Conservation (phyloP, 2,113 vertebrate species). For the Dicaeum eximium region DNA sequence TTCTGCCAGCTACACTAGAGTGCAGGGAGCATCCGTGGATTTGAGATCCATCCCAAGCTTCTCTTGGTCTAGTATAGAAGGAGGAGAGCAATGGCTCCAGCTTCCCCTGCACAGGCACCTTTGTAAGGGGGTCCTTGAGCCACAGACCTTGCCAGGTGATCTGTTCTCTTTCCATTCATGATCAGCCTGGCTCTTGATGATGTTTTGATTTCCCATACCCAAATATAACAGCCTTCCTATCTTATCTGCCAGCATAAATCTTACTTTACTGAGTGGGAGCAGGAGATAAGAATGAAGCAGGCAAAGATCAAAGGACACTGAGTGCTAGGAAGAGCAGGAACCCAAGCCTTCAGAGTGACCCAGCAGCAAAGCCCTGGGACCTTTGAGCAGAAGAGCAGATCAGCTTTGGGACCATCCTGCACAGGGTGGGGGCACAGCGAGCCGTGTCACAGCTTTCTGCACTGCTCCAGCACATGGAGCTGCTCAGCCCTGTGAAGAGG, state of each 20-base stretch:
- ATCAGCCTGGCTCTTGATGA: background rate
- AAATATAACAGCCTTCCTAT: background rate
- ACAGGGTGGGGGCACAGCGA: rapidly evolving
- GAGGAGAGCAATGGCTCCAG: background rate
- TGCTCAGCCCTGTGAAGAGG: background rate
- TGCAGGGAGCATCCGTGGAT: background rate
- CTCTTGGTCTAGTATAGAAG: background rate
- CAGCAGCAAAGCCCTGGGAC: background rate
- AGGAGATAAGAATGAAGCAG: background rate
- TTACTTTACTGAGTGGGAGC: background rate
- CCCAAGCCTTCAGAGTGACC: background rate
- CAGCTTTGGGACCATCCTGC: background rate
- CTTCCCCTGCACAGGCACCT: background rate
- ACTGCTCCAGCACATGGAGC: background rate
- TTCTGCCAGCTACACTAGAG: background rate
- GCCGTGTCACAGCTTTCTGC: background rate
- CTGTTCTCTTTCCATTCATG: background rate
- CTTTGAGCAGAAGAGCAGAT: background rate
- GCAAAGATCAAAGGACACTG: background rate
- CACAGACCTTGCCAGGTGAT: background rate
- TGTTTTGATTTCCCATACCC: background rate
- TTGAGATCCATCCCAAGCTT: background rate
- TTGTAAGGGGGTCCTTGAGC: background rate
- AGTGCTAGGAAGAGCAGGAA: background rate
- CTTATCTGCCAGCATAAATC: background rate